phyloP scores from a whole-genome alignment of 2,113 vertebrate species.

The Sinocyclocheilus anophthalmus region DNA sequence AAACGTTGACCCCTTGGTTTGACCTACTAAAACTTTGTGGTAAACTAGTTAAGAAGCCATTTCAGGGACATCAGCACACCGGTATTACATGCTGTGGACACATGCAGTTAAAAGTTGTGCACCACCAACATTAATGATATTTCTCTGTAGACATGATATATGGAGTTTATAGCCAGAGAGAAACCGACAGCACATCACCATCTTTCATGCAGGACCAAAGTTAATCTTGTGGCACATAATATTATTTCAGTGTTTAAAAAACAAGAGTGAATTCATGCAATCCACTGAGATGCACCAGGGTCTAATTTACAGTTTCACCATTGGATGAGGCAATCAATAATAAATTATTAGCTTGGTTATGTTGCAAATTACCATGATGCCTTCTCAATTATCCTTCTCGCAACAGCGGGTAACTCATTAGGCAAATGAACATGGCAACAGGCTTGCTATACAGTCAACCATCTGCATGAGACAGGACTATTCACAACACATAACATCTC shows the following conservation, averaged over 20 bases:
- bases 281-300: slow-evolving; percentile 51
- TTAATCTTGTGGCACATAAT: slow-evolving; percentile 64
- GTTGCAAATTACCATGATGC: slow-evolving; percentile 69
- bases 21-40: neutral
- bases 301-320: slow-evolving; percentile 53
- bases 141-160: slow-evolving; percentile 59
- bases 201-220: slow-evolving; percentile 29
- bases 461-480: neutral
- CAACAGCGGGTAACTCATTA: slow-evolving; percentile 67
- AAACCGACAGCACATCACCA: slow-evolving; percentile 65
- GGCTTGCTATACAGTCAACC: slow-evolving; percentile 48
- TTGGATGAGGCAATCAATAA: slow-evolving; percentile 73
- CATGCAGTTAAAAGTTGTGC: neutral
- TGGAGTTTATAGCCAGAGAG: slow-evolving; percentile 44
- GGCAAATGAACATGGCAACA: slow-evolving; percentile 56
- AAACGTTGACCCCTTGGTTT: neutral
- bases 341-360: slow-evolving; percentile 74
- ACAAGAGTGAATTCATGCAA: slow-evolving; percentile 44
- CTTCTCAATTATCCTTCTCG: slow-evolving; percentile 64
- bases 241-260: slow-evolving; percentile 66
- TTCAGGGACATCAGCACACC: neutral
- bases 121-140: slow-evolving; percentile 58
- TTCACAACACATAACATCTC: slow-evolving; percentile 41
- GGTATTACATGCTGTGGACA: neutral
- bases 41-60: neutral